phyloP scores from a whole-genome alignment of 1,140 invertebrate species.

The Sitophilus oryzae region DNA sequence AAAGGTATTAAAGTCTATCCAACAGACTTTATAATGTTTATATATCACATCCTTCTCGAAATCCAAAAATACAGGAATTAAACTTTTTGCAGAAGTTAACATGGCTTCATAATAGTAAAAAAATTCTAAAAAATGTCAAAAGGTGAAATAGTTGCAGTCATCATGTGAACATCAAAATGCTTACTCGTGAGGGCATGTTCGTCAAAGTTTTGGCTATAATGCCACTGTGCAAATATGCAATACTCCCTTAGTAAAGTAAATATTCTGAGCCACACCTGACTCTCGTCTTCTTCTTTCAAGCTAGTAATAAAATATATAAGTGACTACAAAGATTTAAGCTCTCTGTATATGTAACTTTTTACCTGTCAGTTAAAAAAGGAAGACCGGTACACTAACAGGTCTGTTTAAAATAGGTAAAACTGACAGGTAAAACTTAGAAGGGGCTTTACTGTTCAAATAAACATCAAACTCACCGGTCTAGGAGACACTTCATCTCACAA shows the following conservation, averaged over 20 bases:
- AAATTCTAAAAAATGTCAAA: slow-evolving; percentile 28
- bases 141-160: background rate
- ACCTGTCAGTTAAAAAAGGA: too few species aligned
- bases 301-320: slow-evolving; percentile 13
- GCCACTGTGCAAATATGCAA: slow-evolving; percentile 33
- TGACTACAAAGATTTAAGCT: background rate
- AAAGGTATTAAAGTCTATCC: slow-evolving; percentile 36
- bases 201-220: slow-evolving; percentile 25
- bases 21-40: slow-evolving; percentile 32
- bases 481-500: slow-evolving; percentile 31
- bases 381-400: too few species aligned
- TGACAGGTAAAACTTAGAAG: too few species aligned
- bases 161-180: slow-evolving; percentile 4
- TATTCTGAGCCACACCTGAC: slow-evolving; percentile 32
- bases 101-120: slow-evolving; percentile 36
- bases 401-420: too few species aligned
- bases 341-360: background rate
- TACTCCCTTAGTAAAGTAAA: slow-evolving; percentile 32
- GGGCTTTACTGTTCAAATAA: background rate
- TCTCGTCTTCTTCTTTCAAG: slow-evolving; percentile 30
- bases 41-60: slow-evolving; percentile 31
- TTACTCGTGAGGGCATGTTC: slow-evolving; percentile 17
- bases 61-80: slow-evolving; percentile 30
- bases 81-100: slow-evolving; percentile 31
- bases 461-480: slow-evolving; percentile 24